Evolutionary conservation across 1,140 invertebrate species (phyloP).

Genomic region (Meloidogyne floridensis): DNA sequence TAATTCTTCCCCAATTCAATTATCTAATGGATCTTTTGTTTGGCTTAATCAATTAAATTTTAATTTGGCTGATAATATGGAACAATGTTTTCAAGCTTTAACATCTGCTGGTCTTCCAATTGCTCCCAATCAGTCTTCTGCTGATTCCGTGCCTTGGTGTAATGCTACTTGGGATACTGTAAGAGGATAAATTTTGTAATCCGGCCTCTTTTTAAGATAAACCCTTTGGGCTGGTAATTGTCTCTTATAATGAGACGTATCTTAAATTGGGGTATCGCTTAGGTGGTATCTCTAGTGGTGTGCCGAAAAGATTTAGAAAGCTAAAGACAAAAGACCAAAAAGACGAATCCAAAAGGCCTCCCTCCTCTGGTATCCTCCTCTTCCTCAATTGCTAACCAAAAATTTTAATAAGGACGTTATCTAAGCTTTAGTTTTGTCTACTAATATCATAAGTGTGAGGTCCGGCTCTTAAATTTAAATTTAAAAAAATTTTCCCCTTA

Average conservation of each 20-base stretch:
- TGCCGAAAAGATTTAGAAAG: too few species aligned
- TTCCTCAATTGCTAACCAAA: too few species aligned
- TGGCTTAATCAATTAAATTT: slow-evolving; percentile 48
- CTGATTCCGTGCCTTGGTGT: slow-evolving; percentile 67
- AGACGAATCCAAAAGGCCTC: too few species aligned
- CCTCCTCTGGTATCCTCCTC: too few species aligned
- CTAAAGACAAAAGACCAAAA: too few species aligned
- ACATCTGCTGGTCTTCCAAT: slow-evolving; percentile 28
- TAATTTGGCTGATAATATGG: slow-evolving; percentile 53
- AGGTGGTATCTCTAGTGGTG: too few species aligned
- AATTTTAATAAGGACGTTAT: too few species aligned
- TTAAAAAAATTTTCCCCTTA: neutral
- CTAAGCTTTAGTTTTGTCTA: too few species aligned
- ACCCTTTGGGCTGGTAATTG: neutral
- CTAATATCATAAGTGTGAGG: too few species aligned
- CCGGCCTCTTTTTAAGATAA: neutral
- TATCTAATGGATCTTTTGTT: slow-evolving; percentile 20
- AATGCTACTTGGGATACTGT: slow-evolving; percentile 74
- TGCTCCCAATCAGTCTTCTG: neutral
- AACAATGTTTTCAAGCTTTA: slow-evolving; percentile 40
- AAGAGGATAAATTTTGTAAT: neutral
- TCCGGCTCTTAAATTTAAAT: neutral
- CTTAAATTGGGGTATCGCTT: too few species aligned
- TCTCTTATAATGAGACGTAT: too few species aligned
- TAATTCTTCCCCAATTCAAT: slow-evolving; percentile 6